Evolutionary conservation across 1,140 invertebrate genomes (phyloP).

Genomic region (Eulimnadia texana): DNA sequence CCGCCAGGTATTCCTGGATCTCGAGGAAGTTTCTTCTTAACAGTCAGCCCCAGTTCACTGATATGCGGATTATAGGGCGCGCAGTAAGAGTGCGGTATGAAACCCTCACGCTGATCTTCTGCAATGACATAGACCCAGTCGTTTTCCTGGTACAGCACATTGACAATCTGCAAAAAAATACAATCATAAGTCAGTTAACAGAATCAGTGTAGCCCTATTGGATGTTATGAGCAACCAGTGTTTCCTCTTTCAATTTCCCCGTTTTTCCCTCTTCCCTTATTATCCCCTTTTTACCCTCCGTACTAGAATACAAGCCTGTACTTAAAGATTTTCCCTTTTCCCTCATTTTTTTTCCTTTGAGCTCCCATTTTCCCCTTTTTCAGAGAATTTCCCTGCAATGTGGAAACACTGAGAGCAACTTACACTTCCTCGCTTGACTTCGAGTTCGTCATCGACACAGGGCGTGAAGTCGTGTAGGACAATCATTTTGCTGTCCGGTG

Average conservation of each 20-base stretch:
- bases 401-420: conserved; percentile 16
- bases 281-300: no score
- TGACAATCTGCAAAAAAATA: conserved; percentile 51
- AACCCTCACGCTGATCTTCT: conserved; percentile 74
- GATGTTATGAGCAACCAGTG: no score
- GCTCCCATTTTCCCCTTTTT: no score
- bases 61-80: conserved; percentile 65
- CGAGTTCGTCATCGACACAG: conserved; percentile 84
- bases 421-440: conserved; percentile 54
- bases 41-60: conserved; percentile 51
- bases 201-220: no score
- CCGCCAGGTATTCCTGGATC: conserved; percentile 29
- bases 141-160: conserved; percentile 84
- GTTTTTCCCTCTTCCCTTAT: no score
- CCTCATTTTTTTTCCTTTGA: no score
- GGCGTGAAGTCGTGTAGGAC: conserved; percentile 87
- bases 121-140: conserved; percentile 93
- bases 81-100: conserved; percentile 87
- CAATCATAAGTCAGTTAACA: background rate
- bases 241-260: no score
- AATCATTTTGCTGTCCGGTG: conserved; percentile 86
- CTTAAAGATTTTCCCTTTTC: no score
- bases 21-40: conserved; percentile 71
- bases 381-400: background rate
- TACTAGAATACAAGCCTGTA: no score